phyloP scores from a whole-genome alignment of 2,113 vertebrate species.

The Patagioenas fasciata region DNA sequence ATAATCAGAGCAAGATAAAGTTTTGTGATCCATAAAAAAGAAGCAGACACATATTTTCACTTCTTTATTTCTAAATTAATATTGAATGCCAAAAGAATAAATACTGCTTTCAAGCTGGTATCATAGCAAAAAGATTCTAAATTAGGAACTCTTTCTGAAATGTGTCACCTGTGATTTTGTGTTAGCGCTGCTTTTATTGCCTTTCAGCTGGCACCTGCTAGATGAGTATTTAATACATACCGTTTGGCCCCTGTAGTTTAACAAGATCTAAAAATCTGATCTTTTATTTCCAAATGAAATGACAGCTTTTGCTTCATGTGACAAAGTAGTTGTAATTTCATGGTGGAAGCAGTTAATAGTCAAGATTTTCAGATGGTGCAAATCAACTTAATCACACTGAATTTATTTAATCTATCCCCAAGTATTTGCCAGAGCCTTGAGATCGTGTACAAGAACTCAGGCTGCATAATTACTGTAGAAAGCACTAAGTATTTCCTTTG shows the following conservation, averaged over 20 bases:
- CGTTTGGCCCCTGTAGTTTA: background rate
- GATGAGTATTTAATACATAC: background rate
- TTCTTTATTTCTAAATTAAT: background rate
- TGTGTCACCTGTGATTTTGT: background rate
- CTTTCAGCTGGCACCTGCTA: background rate
- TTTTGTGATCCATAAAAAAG: background rate
- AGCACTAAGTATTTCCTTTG: background rate
- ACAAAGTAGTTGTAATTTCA: background rate
- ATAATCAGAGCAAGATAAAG: background rate
- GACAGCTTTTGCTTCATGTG: background rate
- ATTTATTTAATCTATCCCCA: background rate
- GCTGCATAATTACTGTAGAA: background rate
- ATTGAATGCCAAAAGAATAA: background rate
- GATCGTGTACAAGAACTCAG: background rate
- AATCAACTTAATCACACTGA: background rate
- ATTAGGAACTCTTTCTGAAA: background rate
- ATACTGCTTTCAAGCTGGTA: background rate
- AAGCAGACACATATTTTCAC: background rate
- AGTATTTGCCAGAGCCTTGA: background rate
- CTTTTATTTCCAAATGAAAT: background rate
- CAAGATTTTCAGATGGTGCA: background rate
- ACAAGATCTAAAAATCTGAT: background rate
- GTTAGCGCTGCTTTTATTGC: background rate
- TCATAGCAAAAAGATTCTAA: background rate
- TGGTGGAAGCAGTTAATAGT: background rate